Base-by-base conservation (phyloP, 2,888 invertebrate species). In the Polydrusus pterygomalis region DNA sequence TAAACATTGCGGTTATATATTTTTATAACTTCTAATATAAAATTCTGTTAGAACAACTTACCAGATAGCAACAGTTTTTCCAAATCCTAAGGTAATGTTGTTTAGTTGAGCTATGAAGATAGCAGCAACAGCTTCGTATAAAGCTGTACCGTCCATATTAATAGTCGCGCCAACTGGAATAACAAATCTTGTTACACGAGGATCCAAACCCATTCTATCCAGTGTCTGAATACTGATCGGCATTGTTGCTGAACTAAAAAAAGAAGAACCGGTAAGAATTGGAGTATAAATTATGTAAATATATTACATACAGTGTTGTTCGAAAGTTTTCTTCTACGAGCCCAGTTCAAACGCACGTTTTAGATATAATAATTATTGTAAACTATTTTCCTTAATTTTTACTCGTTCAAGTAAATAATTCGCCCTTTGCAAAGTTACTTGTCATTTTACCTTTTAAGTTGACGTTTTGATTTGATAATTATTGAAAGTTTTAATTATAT, bases 51-150 rank as follows among this genome's bases (percentile, higher is more conserved):
- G 34, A 34, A 5, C n/a, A 43, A 43, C 86, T 88, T 87, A 97
- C 97, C 97, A 96, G 77, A 98, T 95, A 74, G 97, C 97, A 76
- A 98, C 92, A 80, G 97, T 93, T 86, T 96, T 94, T 20, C 97
- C 96, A 79, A 97, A 92, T 13, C 94, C 93, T 88, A 98, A 92
- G 45, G 93, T 90, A 75, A 96, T 91, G 81, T 93, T 92, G 84
- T 96, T 92, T 79, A 97, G 92, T 89, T 99, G 99, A 15, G 98
- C 97, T 79, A 99, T 98, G 86, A 98, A 99, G 81, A 99, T 94
- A 20, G 98, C 98, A 0, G 98, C 99, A 7, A 99, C 97, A 0
- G 98, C 98, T 87, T 99, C 99, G 86, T 99, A 99, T 34, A 99
- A 90, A 0, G 98, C 98, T 0, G 98, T 98, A 13, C 96, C 96